Base-by-base conservation (phyloP, 2,888 invertebrate genomes). In the Macrosiphum euphorbiae region DNA sequence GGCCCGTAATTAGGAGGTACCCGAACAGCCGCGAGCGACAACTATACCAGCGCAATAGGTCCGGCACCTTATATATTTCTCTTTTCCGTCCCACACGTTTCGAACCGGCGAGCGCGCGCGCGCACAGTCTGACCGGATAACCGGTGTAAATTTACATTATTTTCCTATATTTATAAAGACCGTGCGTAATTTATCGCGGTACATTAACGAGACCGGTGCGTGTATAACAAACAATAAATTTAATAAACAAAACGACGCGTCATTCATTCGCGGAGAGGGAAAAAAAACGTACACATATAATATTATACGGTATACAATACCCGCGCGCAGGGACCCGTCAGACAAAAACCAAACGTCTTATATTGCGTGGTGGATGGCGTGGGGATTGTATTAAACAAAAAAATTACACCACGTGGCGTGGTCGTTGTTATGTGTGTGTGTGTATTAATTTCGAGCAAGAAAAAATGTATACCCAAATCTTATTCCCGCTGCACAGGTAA, bases 101-200 rank as follows among this genome's bases (percentile, higher is more conserved):
- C 84, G 88, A 84, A 55, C 88, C 26, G 91, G 55, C 88, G 52
- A 55, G 84, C 67, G 50, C 41, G 35, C 84, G n/a, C 88, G 35
- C 88, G 50, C 47, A 28, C 86, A 50, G 90, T 90, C 87, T 58
- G 86, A 90, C 94, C 90, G 94, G 94, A 94, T 94, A 94, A 94
- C 94, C 94, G 90, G 94, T 94, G 94, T 94, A 86, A 67, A 94
- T 94, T 94, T 94, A 94, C 90, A 94, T 94, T 90, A 90, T 94
- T 90, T 90, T 90, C 90, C 35, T 67, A 87, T 90, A 90, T 94
- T 90, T 86, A 47, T 78, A 94, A 90, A 94, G 41, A 94, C 90
- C 94, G 61, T 52, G 90, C 90, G 84, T 94, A 94, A 94, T 90
- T 90, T 94, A 94, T 94, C 90, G 94, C 86, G 90, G 58, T 85